Conservation (phyloP, 2,888 invertebrate species). For the Drosophila koepferae region DNA sequence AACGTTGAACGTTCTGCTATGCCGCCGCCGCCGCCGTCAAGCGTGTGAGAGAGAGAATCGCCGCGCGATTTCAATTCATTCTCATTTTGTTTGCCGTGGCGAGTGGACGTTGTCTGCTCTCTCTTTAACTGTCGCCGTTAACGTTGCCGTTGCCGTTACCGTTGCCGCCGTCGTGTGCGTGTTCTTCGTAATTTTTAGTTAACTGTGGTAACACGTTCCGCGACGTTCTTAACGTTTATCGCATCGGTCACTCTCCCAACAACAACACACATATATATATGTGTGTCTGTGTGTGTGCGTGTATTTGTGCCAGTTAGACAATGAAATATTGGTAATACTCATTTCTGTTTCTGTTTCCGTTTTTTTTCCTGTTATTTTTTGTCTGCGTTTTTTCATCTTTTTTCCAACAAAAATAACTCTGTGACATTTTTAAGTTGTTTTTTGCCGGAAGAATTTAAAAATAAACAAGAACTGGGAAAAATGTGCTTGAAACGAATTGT, state of each 20-base stretch:
- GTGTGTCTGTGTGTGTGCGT: conserved; percentile 17
- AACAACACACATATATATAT: neutral
- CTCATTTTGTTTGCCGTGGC: conserved; percentile 61
- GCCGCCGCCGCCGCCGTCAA: conserved; percentile 2
- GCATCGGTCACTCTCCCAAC: conserved; percentile 18
- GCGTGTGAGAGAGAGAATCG: conserved; percentile 24
- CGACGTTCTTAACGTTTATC: conserved; percentile 54
- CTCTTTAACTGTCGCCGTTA: conserved; percentile 24
- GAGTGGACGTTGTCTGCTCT: conserved; percentile 49
- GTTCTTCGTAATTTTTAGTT: conserved; percentile 42
- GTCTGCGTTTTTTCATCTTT: neutral
- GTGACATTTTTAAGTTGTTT: conserved; percentile 19
- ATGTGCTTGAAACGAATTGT: conserved; percentile 11
- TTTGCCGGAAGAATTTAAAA: conserved; percentile 25
- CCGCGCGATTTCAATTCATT: conserved; percentile 41
- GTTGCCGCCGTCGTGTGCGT: conserved; percentile 17
- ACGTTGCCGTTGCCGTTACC: conserved; percentile 33
- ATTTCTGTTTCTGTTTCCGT: conserved; percentile 6
- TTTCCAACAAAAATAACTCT: conserved; percentile 42
- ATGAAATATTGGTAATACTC: conserved; percentile 61
- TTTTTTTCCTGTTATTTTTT: conserved; percentile 18
- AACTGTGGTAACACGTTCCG: conserved; percentile 55
- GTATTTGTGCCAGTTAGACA: conserved; percentile 47
- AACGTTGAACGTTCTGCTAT: conserved; percentile 18
- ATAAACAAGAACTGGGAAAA: conserved; percentile 24